Conservation (phyloP, 2,888 invertebrate genomes). For the Galerucella pusilla region DNA sequence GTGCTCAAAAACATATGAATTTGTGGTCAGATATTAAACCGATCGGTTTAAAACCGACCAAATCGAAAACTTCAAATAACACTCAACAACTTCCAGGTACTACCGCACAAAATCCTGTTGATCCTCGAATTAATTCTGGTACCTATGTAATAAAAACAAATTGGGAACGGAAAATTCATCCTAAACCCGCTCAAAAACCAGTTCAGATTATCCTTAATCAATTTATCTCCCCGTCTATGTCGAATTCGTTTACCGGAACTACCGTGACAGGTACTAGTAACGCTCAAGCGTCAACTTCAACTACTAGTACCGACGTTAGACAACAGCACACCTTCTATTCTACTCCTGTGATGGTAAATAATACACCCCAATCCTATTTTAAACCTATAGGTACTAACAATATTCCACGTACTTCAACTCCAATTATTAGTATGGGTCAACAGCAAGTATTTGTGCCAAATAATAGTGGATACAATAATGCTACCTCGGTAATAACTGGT, state of each 20-base stretch:
- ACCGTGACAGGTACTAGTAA: too few relatives aligned
- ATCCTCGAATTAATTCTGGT: too few relatives aligned
- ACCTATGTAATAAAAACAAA: too few relatives aligned
- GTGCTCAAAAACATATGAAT: background rate
- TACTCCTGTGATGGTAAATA: background rate
- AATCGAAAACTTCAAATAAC: background rate
- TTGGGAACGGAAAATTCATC: too few relatives aligned
- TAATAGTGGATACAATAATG: background rate
- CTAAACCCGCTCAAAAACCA: too few relatives aligned
- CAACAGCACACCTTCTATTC: background rate
- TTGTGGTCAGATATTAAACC: background rate
- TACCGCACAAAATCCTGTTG: too few relatives aligned
- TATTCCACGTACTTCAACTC: background rate
- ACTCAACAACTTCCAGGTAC: too few relatives aligned
- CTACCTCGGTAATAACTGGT: background rate
- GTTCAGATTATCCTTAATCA: too few relatives aligned
- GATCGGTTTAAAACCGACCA: background rate
- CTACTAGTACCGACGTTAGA: too few relatives aligned
- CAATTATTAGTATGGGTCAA: background rate
- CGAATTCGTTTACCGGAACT: too few relatives aligned
- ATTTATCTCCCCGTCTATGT: too few relatives aligned
- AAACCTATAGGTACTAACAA: background rate
- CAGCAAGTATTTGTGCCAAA: background rate
- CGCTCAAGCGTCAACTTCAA: too few relatives aligned
- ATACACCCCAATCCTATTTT: background rate